Evolutionary conservation across 2,888 invertebrate genomes (phyloP).

Genomic region (Phytoseiulus persimilis): DNA sequence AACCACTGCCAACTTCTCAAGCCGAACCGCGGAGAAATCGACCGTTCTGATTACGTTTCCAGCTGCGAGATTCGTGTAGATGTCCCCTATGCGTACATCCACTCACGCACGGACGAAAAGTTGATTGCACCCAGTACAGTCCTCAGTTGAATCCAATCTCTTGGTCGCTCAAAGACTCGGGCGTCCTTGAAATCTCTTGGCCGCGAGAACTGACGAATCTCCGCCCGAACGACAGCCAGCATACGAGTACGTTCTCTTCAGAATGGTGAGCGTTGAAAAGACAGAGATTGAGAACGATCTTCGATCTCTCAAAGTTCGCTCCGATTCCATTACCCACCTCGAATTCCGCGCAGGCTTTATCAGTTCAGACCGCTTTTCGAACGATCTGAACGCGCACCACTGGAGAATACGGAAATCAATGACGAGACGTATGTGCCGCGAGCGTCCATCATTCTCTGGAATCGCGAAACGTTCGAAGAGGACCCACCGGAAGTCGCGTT

Average conservation of each 20-base stretch:
- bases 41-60: background rate
- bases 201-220: slow-evolving; percentile 1
- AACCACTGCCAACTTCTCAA: no score
- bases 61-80: slow-evolving; percentile 31
- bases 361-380: slow-evolving; percentile 30
- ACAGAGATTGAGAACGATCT: background rate
- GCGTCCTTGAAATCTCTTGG: slow-evolving; percentile 23
- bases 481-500: slow-evolving; percentile 7
- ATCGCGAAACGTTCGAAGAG: slow-evolving; percentile 8
- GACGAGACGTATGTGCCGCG: slow-evolving; percentile 27
- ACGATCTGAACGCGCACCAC: background rate
- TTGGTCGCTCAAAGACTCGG: background rate
- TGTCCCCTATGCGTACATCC: slow-evolving; percentile 22
- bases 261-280: background rate
- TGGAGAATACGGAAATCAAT: background rate
- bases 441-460: slow-evolving; percentile 19
- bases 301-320: no score
- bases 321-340: no score
- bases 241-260: background rate
- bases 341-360: slow-evolving; percentile 25
- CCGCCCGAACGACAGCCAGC: background rate
- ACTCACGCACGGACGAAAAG: slow-evolving; percentile 24
- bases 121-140: slow-evolving; percentile 25
- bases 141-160: slow-evolving; percentile 12
- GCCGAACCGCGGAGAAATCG: background rate